These are phyloP conservation scores for human (Homo sapiens) DNA, from an alignment of 2,113 vertebrate genomes.

Conservation along the genomic window DNA sequence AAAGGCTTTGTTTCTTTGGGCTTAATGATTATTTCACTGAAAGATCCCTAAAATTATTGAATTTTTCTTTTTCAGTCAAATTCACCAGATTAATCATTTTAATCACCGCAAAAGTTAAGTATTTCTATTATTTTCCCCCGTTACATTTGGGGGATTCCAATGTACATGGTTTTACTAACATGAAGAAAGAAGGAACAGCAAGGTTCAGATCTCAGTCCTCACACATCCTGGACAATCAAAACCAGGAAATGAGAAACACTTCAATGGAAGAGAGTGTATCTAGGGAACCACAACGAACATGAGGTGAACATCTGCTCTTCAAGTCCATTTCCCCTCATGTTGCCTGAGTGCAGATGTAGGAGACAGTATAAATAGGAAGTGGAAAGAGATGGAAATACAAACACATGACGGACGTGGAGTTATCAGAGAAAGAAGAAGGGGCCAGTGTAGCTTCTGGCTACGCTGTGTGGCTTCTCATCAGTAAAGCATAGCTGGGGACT, in stretches of 20 bases:
- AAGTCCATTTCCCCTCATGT: background rate
- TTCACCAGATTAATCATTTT: background rate
- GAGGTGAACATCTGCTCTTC: constrained; percentile 39
- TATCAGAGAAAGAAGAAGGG: background rate
- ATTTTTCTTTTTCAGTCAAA: constrained; percentile 30
- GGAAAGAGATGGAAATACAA: constrained; percentile 40
- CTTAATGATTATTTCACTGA: constrained; percentile 14
- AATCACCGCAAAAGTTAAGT: background rate
- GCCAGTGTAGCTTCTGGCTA: background rate
- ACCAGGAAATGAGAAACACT: constrained; percentile 53
- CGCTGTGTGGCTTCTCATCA: background rate
- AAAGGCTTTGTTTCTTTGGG: constrained; percentile 8
- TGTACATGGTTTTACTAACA: background rate
- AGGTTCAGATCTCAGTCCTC: background rate
- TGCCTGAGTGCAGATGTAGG: background rate
- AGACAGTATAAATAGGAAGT: background rate
- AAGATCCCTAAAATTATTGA: background rate
- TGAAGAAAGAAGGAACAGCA: constrained; percentile 10
- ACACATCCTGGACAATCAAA: background rate
- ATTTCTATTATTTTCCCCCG: background rate
- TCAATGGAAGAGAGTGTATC: background rate
- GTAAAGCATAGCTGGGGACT: background rate
- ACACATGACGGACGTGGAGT: background rate
- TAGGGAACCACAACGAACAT: background rate
- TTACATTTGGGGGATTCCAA: background rate